A percentile compares a stretch with the other conserved stretches of the same genome.
phyloP scores from a whole-genome alignment of 2,888 invertebrate genomes.

The Hofmannophila pseudospretella region DNA sequence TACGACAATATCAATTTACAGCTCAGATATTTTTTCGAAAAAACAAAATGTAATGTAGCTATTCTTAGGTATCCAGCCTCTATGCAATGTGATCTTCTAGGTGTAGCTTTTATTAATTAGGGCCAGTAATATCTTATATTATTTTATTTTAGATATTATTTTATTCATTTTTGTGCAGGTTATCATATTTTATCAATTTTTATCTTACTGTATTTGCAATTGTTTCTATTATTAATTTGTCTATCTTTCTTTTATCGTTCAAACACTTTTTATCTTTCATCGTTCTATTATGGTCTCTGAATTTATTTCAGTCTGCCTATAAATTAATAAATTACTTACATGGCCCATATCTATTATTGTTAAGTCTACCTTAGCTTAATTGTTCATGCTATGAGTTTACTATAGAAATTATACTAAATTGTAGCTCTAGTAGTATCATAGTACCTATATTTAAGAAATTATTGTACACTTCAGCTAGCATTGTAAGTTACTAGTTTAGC shows the following conservation, averaged over 20 bases:
- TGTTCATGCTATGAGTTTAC: neutral
- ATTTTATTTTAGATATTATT: no score
- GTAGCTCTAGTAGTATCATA: no score
- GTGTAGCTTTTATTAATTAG: slow-evolving; percentile 36
- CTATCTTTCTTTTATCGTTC: no score
- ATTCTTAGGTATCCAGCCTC: slow-evolving; percentile 48
- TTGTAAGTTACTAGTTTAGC: neutral
- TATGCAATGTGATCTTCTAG: slow-evolving; percentile 72
- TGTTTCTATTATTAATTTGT: no score
- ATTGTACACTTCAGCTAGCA: neutral
- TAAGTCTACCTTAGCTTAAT: slow-evolving; percentile 1
- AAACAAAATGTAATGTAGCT: neutral
- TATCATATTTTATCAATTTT: no score
- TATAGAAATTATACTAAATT: neutral
- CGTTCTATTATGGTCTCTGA: no score
- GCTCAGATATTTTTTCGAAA: slow-evolving; percentile 1
- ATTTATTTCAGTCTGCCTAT: no score
- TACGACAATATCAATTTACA: neutral
- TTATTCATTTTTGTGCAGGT: no score
- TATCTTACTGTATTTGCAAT: no score
- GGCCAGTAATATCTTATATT: no score
- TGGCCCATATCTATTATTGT: neutral
- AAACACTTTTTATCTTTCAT: no score
- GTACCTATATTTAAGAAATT: neutral
- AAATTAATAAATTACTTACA: no score